Percentiles rank a stretch among this genome's conserved stretches.
These are phyloP conservation scores for Bovichtus diacanthus DNA, from an alignment of 2,797 vertebrate species.

Conservation along the genomic window DNA sequence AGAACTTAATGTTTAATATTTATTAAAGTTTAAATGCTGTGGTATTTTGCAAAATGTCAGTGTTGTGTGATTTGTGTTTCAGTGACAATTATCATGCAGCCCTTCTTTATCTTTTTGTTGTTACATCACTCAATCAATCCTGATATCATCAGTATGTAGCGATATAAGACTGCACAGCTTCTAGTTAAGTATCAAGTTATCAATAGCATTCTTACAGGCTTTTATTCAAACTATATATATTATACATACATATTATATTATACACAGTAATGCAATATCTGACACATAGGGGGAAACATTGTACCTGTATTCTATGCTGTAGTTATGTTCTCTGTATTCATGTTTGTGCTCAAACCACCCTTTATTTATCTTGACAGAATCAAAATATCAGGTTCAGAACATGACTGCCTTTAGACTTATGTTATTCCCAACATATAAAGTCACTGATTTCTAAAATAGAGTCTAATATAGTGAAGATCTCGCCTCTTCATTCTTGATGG, in stretches of 20 bases:
- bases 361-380: neutral
- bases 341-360: neutral
- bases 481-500: neutral
- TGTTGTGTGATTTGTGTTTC: constrained; percentile 57
- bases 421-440: neutral
- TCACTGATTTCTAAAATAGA: neutral
- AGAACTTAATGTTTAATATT: constrained; percentile 94
- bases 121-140: constrained; percentile 10
- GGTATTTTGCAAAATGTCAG: constrained; percentile 88
- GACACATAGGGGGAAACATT: constrained; percentile 47
- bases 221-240: neutral
- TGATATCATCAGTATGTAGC: neutral
- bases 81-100: neutral
- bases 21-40: constrained; percentile 93
- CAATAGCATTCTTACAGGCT: neutral
- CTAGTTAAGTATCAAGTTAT: neutral
- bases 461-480: neutral
- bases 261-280: constrained; percentile 10
- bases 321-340: neutral
- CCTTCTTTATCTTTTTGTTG: neutral
- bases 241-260: neutral
- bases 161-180: neutral
- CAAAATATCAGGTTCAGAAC: neutral
- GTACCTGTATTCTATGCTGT: neutral
- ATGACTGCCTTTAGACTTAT: neutral